These are phyloP conservation scores for Cephus spinipes DNA, from an alignment of 2,888 invertebrate genomes.

Conservation along the genomic window DNA sequence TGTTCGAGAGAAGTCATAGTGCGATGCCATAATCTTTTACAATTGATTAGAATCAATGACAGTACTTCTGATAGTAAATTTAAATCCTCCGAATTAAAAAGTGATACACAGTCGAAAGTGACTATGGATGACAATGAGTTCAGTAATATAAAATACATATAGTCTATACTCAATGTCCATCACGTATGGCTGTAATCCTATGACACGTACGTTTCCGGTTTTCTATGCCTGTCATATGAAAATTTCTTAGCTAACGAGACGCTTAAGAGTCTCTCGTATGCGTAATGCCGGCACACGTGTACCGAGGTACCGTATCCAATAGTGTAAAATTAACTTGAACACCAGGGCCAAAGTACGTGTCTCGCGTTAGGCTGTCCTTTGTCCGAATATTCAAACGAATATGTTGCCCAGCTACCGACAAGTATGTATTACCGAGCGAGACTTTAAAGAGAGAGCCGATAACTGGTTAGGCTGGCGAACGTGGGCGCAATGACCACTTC, in stretches of 20 bases:
- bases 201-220: background rate
- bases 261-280: background rate
- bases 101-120: too few species aligned
- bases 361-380: background rate
- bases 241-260: background rate
- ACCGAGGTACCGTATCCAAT: background rate
- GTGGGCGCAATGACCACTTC: constrained; percentile 55
- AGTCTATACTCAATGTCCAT: too few species aligned
- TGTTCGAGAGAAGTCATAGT: too few species aligned
- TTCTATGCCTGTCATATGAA: background rate
- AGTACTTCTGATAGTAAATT: too few species aligned
- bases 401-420: constrained; percentile 23
- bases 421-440: constrained; percentile 26
- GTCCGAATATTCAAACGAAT: constrained; percentile 24
- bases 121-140: too few species aligned
- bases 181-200: background rate
- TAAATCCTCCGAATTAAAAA: too few species aligned
- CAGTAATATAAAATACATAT: too few species aligned
- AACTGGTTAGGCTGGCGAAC: constrained; percentile 30
- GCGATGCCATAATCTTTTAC: too few species aligned
- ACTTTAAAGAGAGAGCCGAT: constrained; percentile 22
- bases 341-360: background rate
- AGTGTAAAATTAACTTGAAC: background rate
- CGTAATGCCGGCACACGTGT: background rate
- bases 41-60: too few species aligned